Evolutionary conservation across 2,113 vertebrate species (phyloP).

Genomic region (Oophaga pumilio): DNA sequence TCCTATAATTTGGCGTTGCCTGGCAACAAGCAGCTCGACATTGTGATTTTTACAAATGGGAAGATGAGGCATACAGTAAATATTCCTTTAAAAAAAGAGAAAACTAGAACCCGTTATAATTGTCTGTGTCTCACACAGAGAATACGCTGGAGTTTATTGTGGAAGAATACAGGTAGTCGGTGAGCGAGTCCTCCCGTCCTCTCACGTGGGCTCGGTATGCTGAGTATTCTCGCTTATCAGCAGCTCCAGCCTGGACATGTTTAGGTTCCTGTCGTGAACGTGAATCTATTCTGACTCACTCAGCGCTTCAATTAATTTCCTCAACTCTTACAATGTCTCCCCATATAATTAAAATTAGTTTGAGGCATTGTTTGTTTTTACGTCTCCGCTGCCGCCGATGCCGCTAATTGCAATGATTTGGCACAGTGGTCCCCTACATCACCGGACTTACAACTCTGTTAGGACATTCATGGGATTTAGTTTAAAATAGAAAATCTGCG

Average conservation of each 20-base stretch:
- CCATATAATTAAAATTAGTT: conserved; percentile 44
- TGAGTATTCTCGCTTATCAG: conserved; percentile 30
- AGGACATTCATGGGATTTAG: conserved; percentile 12
- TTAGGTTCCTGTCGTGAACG: conserved; percentile 41
- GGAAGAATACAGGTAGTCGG: neutral
- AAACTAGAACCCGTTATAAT: neutral
- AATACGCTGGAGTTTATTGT: neutral
- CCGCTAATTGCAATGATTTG: conserved; percentile 47
- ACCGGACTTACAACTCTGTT: neutral
- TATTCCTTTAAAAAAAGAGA: neutral
- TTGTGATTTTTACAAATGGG: neutral
- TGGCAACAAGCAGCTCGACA: neutral
- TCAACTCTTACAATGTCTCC: conserved; percentile 14
- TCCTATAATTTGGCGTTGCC: neutral
- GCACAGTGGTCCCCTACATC: conserved; percentile 26
- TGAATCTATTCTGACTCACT: conserved; percentile 45
- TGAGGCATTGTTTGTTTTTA: conserved; percentile 36
- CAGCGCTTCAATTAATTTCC: conserved; percentile 46
- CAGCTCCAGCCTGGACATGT: conserved; percentile 25
- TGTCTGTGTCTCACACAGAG: neutral
- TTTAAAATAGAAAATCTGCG: neutral
- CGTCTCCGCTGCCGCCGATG: neutral
- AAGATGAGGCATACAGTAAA: neutral
- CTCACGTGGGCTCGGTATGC: neutral
- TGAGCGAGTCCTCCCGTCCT: neutral